Evolutionary conservation across 1,140 invertebrate species (phyloP), one percentile per base, ranked within the genome.

Genomic region (Piezodorus guildinii): DNA sequence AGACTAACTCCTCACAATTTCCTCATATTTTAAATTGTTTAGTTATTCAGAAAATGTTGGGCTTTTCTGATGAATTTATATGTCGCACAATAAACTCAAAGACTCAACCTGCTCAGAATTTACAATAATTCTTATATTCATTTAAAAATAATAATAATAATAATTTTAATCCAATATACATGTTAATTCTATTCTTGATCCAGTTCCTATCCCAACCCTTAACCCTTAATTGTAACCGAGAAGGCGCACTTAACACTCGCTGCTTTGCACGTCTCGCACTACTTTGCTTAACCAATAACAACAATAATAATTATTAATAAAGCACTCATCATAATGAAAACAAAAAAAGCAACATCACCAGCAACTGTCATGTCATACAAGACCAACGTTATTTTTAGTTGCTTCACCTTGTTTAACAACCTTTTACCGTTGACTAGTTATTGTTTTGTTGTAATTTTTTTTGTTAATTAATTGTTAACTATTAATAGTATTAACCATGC

Each of bases 401-500:
- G 46, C 46, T 21, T 49, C 46, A 19, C 21, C 46, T 49, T 49
- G n/a, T 49, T 21, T 4, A 5, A 19, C 17, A 49, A 17, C 46
- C 46, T 21, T 19, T 49, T 2, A 49, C n/a, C 6, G n/a, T 17
- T 49, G 12, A 49, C n/a, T 49, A 49, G 21, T 5, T 49, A 49
- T 19, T 21, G 46, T 21, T 49, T 49, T 19, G 46, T 49, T 39
- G 34, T 39, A 39, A 30, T 39, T 39, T 39, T 39, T 39, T 39
- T 39, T 30, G 27, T 30, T 39, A 39, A 21, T 10, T 49, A 49
- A 17, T 19, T 21, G n/a, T 17, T 49, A 6, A 17, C 52, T 23
- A 56, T 23, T 56, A 23, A 23, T 56, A 56, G 52, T 56, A 16
- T 56, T 56, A 56, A 56, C 52, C 52, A 56, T 56, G 52, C 52